Conservation (phyloP, 1,140 invertebrate species). For the Sesamia nonagrioides region DNA sequence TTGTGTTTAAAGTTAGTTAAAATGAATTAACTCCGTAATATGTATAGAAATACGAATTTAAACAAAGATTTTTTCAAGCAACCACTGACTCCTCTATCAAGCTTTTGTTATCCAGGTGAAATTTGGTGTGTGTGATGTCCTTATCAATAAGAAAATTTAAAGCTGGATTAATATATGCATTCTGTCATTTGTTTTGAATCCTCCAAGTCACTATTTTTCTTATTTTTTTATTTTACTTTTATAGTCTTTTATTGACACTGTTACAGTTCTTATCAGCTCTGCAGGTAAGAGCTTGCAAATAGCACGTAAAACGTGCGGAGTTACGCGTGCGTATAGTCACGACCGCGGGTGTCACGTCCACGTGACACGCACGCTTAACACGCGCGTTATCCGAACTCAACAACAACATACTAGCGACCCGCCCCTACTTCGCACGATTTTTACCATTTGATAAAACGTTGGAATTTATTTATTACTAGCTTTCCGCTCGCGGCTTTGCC, state of each 20-base stretch:
- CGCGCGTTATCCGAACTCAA: too few relatives aligned
- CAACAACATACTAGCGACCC: too few relatives aligned
- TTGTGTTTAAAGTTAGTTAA: too few relatives aligned
- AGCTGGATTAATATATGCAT: neutral
- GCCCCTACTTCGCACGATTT: too few relatives aligned
- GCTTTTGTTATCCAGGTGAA: neutral
- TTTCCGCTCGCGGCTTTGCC: too few relatives aligned
- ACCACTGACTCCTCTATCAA: neutral
- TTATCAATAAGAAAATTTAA: neutral
- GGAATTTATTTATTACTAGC: too few relatives aligned
- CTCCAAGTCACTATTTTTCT: slow-evolving; percentile 2
- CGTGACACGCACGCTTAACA: neutral
- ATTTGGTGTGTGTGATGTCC: neutral
- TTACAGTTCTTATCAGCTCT: neutral
- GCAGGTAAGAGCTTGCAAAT: neutral
- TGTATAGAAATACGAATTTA: neutral
- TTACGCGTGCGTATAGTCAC: too few relatives aligned
- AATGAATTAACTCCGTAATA: too few relatives aligned
- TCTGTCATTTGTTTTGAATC: too few relatives aligned
- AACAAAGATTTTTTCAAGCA: neutral
- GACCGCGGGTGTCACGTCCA: neutral
- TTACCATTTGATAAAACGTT: too few relatives aligned
- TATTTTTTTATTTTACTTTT: neutral
- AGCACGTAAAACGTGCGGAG: neutral
- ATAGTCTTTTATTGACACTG: neutral